Evolutionary conservation across 92 coral and sea anemone genomes (phyloP).

Genomic region (Paragorgia papillata): DNA sequence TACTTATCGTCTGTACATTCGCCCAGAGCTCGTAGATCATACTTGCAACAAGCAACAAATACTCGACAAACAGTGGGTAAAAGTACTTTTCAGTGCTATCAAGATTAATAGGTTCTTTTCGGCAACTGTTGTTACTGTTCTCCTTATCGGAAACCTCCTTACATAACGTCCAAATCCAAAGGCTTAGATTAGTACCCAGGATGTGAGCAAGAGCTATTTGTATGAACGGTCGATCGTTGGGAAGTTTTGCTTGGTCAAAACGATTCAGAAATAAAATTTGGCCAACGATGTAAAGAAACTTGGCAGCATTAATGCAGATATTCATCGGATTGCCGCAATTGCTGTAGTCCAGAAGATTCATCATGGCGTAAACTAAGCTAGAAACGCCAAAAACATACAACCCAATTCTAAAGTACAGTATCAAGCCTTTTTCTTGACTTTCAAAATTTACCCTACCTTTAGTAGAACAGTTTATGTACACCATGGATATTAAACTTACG

Average conservation of each 20-base stretch:
- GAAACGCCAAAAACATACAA: conserved; percentile 34
- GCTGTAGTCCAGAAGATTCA: not conserved
- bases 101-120: conserved; percentile 4
- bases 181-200: conserved; percentile 22
- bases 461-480: not conserved
- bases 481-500: not conserved
- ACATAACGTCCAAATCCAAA: conserved; percentile 37
- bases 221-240: not conserved
- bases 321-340: not conserved
- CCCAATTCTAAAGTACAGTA: conserved; percentile 18
- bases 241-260: conserved; percentile 25
- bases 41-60: conserved; percentile 27
- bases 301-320: not conserved
- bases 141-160: not conserved
- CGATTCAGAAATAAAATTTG: conserved; percentile 28
- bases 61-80: conserved; percentile 36
- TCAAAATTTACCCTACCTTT: not conserved
- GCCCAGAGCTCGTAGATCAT: conserved; percentile 41
- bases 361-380: conserved; percentile 16
- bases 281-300: conserved; percentile 1
- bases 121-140: not conserved
- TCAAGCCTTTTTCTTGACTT: not conserved
- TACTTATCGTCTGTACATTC: not conserved
- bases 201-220: conserved; percentile 29
- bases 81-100: conserved; percentile 5